Evolutionary conservation across 1,140 invertebrate genomes (phyloP), one percentile per base, ranked within the genome.

Genomic region (Episyrphus balteatus): DNA sequence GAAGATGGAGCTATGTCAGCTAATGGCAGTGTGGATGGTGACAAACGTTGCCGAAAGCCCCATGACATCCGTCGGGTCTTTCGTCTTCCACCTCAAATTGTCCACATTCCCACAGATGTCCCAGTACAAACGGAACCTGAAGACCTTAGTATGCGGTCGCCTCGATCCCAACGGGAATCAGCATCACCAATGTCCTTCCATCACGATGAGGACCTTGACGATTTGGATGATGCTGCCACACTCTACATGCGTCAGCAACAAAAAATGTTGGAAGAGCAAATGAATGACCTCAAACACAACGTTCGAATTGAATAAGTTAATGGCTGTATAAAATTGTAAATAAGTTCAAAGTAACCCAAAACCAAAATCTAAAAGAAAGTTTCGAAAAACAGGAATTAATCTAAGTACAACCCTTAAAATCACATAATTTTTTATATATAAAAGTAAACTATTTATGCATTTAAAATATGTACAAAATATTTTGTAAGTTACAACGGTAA

Each of bases 91-190:
- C 54, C 59, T 17, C 63, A 69, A 41, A 58, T 61, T 14, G 50
- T 58, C 41, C 59, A 55, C 39, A 54, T 65, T 26, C 51, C 68
- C 31, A 66, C 65, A 15, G 61, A 71, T 5, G 58, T 73, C 38
- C 56, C 81, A 5, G 87, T 88, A 64, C 88, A 92, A 68, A 91
- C 87, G 0, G 88, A 92, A 63, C 89, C 89, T 1, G 88, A 92
- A 63, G 88, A 92, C 62, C 70, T 92, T 17, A 84, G 81, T 8
- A 81, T 86, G 75, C 62, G 61, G 38, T 63, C 63, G 33, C 61
- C 63, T 7, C 58, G 59, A 56, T 68, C 47, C 56, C 10, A 32
- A 13, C 26, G 36, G 5, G 38, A 45, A 30, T 42, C 52, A 7
- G 15, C 31, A 45, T 57, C 34, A 43, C 38, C 43, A 26, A 55